Evolutionary conservation across 2,113 vertebrate species (phyloP).

Genomic region (Vireo altiloquus): DNA sequence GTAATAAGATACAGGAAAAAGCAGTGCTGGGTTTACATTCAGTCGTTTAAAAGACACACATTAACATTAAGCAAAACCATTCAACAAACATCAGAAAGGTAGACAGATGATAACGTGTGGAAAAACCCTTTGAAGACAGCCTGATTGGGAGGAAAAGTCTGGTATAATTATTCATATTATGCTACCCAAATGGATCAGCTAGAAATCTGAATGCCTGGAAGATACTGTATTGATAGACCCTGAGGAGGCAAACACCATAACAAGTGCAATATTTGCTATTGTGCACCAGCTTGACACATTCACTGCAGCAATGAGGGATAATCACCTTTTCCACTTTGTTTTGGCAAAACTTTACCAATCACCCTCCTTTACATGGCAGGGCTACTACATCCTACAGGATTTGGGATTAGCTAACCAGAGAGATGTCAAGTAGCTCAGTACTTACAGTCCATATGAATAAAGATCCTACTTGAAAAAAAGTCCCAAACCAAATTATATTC

Average conservation of each 20-base stretch:
- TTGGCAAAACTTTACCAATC: not conserved
- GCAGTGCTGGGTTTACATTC: not conserved
- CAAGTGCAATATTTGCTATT: not conserved
- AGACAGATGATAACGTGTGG: not conserved
- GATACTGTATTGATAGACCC: not conserved
- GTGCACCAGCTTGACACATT: not conserved
- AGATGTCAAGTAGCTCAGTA: not conserved
- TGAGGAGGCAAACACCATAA: not conserved
- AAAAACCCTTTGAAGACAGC: not conserved
- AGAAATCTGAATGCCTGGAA: not conserved
- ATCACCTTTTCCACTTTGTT: not conserved
- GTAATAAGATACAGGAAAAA: not conserved
- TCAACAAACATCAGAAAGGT: not conserved
- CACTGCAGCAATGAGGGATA: not conserved
- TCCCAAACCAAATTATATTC: not conserved
- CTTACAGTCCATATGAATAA: not conserved
- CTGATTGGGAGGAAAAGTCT: not conserved
- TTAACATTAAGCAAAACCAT: not conserved
- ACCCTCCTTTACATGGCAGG: not conserved
- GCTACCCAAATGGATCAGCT: not conserved
- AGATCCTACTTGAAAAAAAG: not conserved
- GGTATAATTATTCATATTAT: not conserved
- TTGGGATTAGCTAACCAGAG: not conserved
- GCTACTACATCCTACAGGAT: not conserved
- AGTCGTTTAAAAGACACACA: not conserved